Conservation (phyloP, 2,797 vertebrate species). For the Etheostoma nigrum region DNA sequence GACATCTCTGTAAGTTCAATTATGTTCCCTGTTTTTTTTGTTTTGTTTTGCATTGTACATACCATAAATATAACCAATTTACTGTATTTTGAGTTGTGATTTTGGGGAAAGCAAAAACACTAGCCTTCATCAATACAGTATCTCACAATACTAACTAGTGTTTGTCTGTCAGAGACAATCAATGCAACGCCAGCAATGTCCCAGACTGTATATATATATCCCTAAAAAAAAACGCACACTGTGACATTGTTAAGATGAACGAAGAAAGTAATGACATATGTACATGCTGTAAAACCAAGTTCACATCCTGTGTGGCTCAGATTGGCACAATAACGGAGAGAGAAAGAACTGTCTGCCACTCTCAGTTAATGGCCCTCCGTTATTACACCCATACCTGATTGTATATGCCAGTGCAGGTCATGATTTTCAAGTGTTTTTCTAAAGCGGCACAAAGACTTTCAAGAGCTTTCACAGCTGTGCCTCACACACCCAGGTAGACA, state of each 20-base stretch:
- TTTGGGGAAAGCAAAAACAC: background rate
- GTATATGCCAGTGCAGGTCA: slow-evolving; percentile 21
- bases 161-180: background rate
- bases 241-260: background rate
- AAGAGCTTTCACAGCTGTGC: slow-evolving; percentile 38
- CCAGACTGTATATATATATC: background rate
- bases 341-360: slow-evolving; percentile 3
- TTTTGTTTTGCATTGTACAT: background rate
- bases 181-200: background rate
- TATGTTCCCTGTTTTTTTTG: background rate
- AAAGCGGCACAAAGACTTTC: slow-evolving; percentile 34
- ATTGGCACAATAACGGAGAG: slow-evolving; percentile 32
- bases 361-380: slow-evolving; percentile 36
- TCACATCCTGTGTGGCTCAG: slow-evolving; percentile 31
- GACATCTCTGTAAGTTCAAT: slow-evolving; percentile 63
- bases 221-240: background rate
- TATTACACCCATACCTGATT: slow-evolving; percentile 37
- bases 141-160: slow-evolving; percentile 3
- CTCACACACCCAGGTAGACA: slow-evolving; percentile 35
- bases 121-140: background rate
- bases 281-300: slow-evolving; percentile 33
- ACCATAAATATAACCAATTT: background rate
- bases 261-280: slow-evolving; percentile 16
- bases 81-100: background rate
- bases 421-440: slow-evolving; percentile 44